Percentiles rank a stretch among this genome's conserved stretches.
These are phyloP conservation scores for Raja brachyura DNA, from an alignment of 2,113 vertebrate genomes.

Conservation along the genomic window DNA sequence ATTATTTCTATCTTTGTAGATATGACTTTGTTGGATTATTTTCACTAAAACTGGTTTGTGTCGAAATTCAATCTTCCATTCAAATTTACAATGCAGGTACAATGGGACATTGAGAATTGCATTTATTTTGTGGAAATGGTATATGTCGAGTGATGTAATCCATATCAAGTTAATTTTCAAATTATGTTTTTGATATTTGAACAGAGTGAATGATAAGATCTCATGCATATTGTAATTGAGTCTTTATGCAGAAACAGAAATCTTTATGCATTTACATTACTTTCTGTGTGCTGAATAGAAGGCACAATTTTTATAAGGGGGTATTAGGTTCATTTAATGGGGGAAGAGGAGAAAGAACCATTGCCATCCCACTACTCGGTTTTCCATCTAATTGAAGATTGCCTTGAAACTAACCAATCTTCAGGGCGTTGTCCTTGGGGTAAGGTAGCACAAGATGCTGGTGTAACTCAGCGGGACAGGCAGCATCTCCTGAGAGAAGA, in stretches of 20 bases:
- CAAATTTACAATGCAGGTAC: not conserved
- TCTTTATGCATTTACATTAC: not conserved
- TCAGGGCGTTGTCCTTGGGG: not conserved
- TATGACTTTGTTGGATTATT: not conserved
- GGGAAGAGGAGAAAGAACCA: not conserved
- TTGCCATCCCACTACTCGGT: not conserved
- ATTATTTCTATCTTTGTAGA: not conserved
- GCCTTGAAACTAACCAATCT: not conserved
- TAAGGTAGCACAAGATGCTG: not conserved
- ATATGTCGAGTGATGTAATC: not conserved
- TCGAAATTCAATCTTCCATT: slow-evolving; percentile 11
- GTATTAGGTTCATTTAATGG: not conserved
- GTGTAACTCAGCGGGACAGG: too few relatives aligned
- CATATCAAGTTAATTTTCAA: not conserved
- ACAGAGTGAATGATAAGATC: not conserved
- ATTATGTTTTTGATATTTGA: slow-evolving; percentile 2
- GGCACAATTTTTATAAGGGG: not conserved
- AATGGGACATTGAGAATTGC: not conserved
- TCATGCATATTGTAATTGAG: not conserved
- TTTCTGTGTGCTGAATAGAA: not conserved
- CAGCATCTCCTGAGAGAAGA: too few relatives aligned
- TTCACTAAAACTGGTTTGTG: not conserved
- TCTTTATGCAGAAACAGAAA: not conserved
- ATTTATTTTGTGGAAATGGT: not conserved
- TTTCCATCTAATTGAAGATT: not conserved